These are phyloP conservation scores for Gnatocerus cornutus DNA, from an alignment of 2,888 invertebrate species.

Conservation along the genomic window DNA sequence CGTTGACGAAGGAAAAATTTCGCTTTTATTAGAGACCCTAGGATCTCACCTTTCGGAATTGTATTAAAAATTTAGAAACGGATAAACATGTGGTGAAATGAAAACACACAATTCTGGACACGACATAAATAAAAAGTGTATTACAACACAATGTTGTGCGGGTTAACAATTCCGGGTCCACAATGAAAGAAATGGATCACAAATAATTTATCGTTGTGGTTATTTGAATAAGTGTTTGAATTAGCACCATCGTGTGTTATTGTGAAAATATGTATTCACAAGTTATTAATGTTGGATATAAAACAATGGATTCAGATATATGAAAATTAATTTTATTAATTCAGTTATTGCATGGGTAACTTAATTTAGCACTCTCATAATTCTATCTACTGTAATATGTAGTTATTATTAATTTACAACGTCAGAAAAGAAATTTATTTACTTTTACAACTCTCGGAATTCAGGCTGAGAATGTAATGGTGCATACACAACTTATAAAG, in stretches of 20 bases:
- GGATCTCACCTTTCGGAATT: too few relatives aligned
- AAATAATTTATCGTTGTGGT: conserved; percentile 2
- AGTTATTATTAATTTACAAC: conserved; percentile 12
- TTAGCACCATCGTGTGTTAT: conserved; percentile 3
- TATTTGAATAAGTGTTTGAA: conserved; percentile 14
- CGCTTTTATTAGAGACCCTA: neutral
- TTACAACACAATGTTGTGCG: neutral
- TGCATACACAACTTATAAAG: conserved; percentile 20
- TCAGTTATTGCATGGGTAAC: neutral
- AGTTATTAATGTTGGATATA: conserved; percentile 12
- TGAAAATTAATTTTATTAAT: neutral
- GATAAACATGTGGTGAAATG: too few relatives aligned
- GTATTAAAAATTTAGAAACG: too few relatives aligned
- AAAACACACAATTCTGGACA: too few relatives aligned
- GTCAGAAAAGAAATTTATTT: conserved; percentile 13
- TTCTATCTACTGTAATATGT: conserved; percentile 13
- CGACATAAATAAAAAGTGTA: neutral
- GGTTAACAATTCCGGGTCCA: neutral
- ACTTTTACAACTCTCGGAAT: conserved; percentile 6
- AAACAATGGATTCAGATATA: conserved; percentile 9
- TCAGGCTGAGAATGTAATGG: conserved; percentile 12
- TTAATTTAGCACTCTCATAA: conserved; percentile 13
- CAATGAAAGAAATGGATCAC: neutral
- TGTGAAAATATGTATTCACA: neutral
- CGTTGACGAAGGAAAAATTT: neutral